These are phyloP conservation scores for Pollenia labialis DNA, from an alignment of 2,888 invertebrate species.

Conservation along the genomic window DNA sequence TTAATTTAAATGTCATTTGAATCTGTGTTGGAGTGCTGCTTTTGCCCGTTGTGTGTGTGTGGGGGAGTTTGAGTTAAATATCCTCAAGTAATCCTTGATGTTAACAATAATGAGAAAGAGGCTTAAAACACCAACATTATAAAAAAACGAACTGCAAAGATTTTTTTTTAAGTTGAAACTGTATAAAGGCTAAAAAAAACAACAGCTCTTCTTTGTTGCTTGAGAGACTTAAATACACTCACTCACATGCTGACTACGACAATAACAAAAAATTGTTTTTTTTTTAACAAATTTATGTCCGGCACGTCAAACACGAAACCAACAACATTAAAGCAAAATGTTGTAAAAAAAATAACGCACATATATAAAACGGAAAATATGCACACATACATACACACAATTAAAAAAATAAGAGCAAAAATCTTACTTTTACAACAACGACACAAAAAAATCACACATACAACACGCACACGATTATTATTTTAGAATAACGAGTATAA, in stretches of 20 bases:
- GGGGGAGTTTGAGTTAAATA: constrained; percentile 44
- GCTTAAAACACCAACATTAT: constrained; percentile 48
- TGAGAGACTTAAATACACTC: constrained; percentile 5
- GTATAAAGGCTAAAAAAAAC: constrained; percentile 26
- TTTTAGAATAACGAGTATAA: constrained; percentile 54
- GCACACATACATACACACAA: neutral
- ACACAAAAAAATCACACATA: constrained; percentile 25
- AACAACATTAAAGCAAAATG: neutral
- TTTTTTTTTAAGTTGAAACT: neutral
- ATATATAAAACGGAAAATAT: constrained; percentile 14
- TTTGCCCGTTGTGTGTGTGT: constrained; percentile 2
- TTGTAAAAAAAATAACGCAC: constrained; percentile 16
- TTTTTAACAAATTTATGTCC: constrained; percentile 59
- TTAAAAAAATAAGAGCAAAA: constrained; percentile 9
- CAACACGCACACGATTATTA: constrained; percentile 60
- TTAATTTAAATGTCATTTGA: constrained; percentile 25
- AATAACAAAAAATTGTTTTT: constrained; percentile 16
- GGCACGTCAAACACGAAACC: constrained; percentile 63
- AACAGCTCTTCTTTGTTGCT: constrained; percentile 11
- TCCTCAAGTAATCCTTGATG: constrained; percentile 68
- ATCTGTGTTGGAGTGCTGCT: neutral
- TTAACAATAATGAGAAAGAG: constrained; percentile 52
- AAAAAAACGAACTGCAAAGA: neutral
- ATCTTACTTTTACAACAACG: constrained; percentile 48
- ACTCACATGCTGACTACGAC: constrained; percentile 1